Evolutionary conservation across 2,113 vertebrate species (phyloP).

Genomic region (Pholis gunnellus): DNA sequence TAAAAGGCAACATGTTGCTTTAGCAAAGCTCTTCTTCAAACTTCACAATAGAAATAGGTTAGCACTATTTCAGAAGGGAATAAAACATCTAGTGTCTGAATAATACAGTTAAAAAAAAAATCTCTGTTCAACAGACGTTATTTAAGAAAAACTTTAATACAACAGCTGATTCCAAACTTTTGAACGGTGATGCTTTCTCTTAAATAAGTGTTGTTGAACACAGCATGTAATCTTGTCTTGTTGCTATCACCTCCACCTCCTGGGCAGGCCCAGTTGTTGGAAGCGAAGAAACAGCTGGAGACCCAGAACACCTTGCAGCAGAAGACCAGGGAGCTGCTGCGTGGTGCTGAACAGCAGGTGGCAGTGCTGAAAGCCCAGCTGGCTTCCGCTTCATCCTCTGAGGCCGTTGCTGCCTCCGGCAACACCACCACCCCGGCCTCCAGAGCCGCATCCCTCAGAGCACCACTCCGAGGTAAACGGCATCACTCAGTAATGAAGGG

Average conservation of each 20-base stretch:
- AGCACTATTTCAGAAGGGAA: no score
- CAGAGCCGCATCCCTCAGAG: conserved; percentile 60
- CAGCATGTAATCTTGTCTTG: not conserved
- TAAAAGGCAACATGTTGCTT: not conserved
- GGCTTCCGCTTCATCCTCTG: conserved; percentile 79
- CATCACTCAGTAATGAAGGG: not conserved
- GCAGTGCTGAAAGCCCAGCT: conserved; percentile 88
- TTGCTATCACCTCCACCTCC: not conserved
- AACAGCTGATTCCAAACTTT: not conserved
- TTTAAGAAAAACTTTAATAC: not conserved
- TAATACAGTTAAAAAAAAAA: no score
- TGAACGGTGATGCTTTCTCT: no score
- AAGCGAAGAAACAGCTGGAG: conserved; percentile 93
- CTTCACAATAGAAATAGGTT: not conserved
- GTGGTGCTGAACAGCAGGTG: conserved; percentile 91
- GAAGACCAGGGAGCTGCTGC: conserved; percentile 94
- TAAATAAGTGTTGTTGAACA: not conserved
- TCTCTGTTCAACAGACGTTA: not conserved
- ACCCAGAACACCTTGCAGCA: conserved; percentile 88
- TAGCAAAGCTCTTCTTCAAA: not conserved
- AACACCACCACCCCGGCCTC: conserved; percentile 66
- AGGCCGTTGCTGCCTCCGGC: conserved; percentile 80
- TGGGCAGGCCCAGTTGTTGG: conserved; percentile 89
- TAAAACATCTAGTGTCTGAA: no score
- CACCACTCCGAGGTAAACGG: conserved; percentile 67